Evolutionary conservation across 2,888 invertebrate species (phyloP).

Genomic region (Calliphora vomitoria): DNA sequence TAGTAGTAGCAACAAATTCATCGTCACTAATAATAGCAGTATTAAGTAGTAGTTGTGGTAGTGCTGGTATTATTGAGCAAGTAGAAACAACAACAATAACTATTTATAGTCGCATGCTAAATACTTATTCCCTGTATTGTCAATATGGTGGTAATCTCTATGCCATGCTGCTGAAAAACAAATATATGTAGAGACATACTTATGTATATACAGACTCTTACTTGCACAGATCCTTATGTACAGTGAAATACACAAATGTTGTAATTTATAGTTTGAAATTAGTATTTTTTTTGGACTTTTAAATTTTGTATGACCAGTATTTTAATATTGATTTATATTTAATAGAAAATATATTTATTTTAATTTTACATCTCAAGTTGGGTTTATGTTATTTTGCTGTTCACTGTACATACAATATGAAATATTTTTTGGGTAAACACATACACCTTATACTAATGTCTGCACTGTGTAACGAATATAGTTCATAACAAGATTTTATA

Average conservation of each 20-base stretch:
- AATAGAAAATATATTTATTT: no score
- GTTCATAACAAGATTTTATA: no score
- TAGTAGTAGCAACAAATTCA: slow-evolving; percentile 22
- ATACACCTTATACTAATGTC: no score
- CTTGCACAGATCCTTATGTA: no score
- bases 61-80: slow-evolving; percentile 12
- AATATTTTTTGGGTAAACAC: no score
- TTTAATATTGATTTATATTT: no score
- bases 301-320: no score
- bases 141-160: slow-evolving; percentile 52
- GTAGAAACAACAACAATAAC: background rate
- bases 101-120: slow-evolving; percentile 13
- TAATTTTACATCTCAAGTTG: no score
- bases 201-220: background rate
- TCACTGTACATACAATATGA: no score
- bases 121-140: slow-evolving; percentile 27
- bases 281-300: background rate
- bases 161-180: slow-evolving; percentile 5
- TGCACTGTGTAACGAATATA: no score
- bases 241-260: background rate
- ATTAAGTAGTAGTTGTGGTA: slow-evolving; percentile 31
- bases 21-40: slow-evolving; percentile 27
- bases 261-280: background rate
- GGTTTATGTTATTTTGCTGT: no score
- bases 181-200: background rate